phyloP scores from a whole-genome alignment of 1,140 invertebrate species.

The Aphelenchoides avenae region DNA sequence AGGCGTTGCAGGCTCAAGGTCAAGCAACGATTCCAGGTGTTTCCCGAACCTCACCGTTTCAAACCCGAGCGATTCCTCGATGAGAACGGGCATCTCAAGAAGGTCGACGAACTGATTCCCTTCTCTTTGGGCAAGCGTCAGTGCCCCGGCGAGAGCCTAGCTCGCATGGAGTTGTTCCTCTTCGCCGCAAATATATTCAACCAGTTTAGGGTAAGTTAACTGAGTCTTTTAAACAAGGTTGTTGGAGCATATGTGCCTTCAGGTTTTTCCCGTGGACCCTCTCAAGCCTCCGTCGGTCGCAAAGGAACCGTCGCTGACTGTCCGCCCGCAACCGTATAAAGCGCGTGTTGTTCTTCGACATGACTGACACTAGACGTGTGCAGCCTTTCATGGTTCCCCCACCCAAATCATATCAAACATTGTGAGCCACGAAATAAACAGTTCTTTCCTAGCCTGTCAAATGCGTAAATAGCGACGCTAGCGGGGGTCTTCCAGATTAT shows the following conservation, averaged over 20 bases:
- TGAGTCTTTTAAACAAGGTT: background rate
- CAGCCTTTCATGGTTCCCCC: too few species aligned
- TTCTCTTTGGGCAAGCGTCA: slow-evolving; percentile 19
- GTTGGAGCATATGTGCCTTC: background rate
- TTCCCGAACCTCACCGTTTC: slow-evolving; percentile 3
- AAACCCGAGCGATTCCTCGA: slow-evolving; percentile 7
- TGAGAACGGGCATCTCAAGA: slow-evolving; percentile 9
- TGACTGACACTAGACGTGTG: too few species aligned
- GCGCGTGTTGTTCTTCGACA: too few species aligned
- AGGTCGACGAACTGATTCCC: slow-evolving; percentile 10
- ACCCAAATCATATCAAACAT: too few species aligned
- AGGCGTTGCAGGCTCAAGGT: background rate
- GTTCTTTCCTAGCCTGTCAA: too few species aligned
- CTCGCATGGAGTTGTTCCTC: slow-evolving; percentile 30
- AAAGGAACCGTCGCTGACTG: too few species aligned
- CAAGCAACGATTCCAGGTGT: slow-evolving; percentile 4
- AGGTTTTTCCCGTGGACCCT: slow-evolving; percentile 7
- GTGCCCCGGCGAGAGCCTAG: slow-evolving; percentile 27
- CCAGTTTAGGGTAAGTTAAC: slow-evolving; percentile 21
- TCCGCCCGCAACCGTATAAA: too few species aligned
- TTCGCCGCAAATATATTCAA: slow-evolving; percentile 32
- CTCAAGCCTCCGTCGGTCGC: slow-evolving; percentile 8
- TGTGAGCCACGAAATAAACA: too few species aligned
- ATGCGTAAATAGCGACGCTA: too few species aligned
- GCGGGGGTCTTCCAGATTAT: too few species aligned